A percentile compares a stretch with the other conserved stretches of the same genome.
Evolutionary conservation across 2,888 invertebrate genomes (phyloP).

Genomic region (Tetragonisca angustula): DNA sequence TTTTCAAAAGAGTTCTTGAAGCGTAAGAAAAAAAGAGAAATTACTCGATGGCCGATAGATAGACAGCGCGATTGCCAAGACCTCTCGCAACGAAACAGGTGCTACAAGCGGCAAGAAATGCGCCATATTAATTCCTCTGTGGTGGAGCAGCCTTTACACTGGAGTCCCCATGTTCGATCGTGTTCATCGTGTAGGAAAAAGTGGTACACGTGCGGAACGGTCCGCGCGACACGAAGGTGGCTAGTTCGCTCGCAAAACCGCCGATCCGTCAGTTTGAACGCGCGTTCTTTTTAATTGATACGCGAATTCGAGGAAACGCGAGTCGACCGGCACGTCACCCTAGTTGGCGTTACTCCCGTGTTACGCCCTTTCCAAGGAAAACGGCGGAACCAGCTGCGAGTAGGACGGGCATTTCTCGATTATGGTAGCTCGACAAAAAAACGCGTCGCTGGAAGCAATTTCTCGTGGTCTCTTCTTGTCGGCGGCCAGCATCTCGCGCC

Average conservation of each 20-base stretch:
- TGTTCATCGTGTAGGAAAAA: conserved; percentile 33
- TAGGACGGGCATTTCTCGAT: conserved; percentile 28
- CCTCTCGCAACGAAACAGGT: not conserved
- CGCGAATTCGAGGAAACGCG: conserved; percentile 53
- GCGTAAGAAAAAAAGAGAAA: not conserved
- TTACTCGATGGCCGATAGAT: conserved; percentile 11
- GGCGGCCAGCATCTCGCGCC: conserved; percentile 26
- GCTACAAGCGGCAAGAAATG: conserved; percentile 37
- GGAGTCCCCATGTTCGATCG: conserved; percentile 22
- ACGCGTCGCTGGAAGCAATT: conserved; percentile 39
- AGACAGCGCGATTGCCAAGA: conserved; percentile 22
- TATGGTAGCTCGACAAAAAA: conserved; percentile 34
- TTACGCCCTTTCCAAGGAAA: conserved; percentile 40
- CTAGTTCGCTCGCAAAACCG: conserved; percentile 40
- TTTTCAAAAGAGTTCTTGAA: not conserved
- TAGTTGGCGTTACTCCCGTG: not conserved
- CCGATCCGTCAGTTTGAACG: conserved; percentile 36
- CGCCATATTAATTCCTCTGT: conserved; percentile 50
- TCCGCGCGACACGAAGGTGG: conserved; percentile 27
- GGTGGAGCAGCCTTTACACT: conserved; percentile 21
- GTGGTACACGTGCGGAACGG: conserved; percentile 45
- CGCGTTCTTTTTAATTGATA: conserved; percentile 57
- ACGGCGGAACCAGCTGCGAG: conserved; percentile 31
- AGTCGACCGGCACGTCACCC: conserved; percentile 11
- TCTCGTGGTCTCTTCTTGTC: conserved; percentile 37